Evolutionary conservation across 2,797 vertebrate species (phyloP).

Genomic region (Hyperoplus lanceolatus): DNA sequence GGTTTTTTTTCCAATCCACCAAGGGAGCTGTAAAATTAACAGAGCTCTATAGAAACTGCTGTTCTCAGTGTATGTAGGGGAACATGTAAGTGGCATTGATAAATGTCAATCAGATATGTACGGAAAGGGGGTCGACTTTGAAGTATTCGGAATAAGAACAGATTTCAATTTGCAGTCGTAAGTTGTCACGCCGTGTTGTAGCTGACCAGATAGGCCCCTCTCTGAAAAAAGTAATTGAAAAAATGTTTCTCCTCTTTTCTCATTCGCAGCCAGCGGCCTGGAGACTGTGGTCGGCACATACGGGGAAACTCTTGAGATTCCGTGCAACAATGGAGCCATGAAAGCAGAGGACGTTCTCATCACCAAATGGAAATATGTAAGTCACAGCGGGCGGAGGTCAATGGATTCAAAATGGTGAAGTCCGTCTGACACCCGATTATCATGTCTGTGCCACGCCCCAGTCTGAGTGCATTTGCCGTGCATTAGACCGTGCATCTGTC

Average conservation of each 20-base stretch:
- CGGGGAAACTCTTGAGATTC: slow-evolving; percentile 80
- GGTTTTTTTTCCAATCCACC: slow-evolving; percentile 19
- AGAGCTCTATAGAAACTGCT: slow-evolving; percentile 40
- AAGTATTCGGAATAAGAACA: slow-evolving; percentile 35
- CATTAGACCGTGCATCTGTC: slow-evolving; percentile 65
- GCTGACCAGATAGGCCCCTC: slow-evolving; percentile 35
- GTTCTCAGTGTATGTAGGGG: slow-evolving; percentile 9
- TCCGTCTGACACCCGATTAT: slow-evolving; percentile 67
- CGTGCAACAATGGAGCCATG: slow-evolving; percentile 71
- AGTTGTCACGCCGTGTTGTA: slow-evolving; percentile 40
- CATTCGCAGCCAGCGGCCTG: slow-evolving; percentile 65
- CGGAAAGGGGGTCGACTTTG: slow-evolving; percentile 17
- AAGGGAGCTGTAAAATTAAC: slow-evolving; percentile 48
- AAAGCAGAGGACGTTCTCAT: slow-evolving; percentile 52
- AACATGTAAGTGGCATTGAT: slow-evolving; percentile 45
- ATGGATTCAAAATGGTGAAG: slow-evolving; percentile 61
- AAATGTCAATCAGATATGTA: slow-evolving; percentile 32
- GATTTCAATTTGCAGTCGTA: slow-evolving; percentile 43
- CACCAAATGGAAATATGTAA: slow-evolving; percentile 88
- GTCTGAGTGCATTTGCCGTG: slow-evolving; percentile 67
- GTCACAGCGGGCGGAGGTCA: slow-evolving; percentile 66
- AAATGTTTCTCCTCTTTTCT: slow-evolving; percentile 44
- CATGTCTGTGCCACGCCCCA: slow-evolving; percentile 71
- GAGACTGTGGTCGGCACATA: slow-evolving; percentile 70
- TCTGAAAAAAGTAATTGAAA: slow-evolving; percentile 43